Base-by-base conservation (phyloP, 2,888 invertebrate genomes). In the Drosophila prolongata region DNA sequence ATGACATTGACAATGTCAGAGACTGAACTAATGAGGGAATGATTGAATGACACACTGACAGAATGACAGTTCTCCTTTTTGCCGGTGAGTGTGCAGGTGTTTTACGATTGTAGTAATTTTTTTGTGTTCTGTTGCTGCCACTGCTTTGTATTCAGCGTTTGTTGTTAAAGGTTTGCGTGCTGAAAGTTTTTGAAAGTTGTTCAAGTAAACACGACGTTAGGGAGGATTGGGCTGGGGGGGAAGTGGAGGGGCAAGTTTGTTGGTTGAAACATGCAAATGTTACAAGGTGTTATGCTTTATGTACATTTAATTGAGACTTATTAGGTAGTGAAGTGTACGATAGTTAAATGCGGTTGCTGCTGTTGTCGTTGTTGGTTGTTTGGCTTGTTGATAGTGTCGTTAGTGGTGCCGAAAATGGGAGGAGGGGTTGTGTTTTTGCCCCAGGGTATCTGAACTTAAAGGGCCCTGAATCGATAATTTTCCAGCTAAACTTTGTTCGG, bases 281-380 rank as follows among this genome's bases (percentile, higher is more conserved):
- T 75, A 69, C 58, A 79, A 87, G 85, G 86, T 86, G 86, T 87
- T 83, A 81, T 83, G 75, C 56, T 81, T 86, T 80, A 87, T 86
- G 86, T 86, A 78, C 76, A 83, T 87, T 86, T 86, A 87, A 86
- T 87, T 86, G 85, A 78, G 85, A 85, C 83, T 87, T 87, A 86
- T 86, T 87, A 82, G 70, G 69, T 50, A 72, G 55, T 71, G 80
- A 80, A 85, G 71, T 79, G 79, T 60, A 54, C 58, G 61, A 59
- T 64, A 60, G 67, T 67, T 35, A 70, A 60, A 47, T 67, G 64
- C 62, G 76, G 60, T 65, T 62, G 46, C 52, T 54, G 53, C 46
- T 55, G 64, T 64, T 50, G 68, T 44, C 47, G 38, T 11, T 52
- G 66, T 66, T 52, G 55, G 42, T 49, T 56, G 71, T 72, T 72